phyloP scores from a whole-genome alignment of 2,797 vertebrate species.

The Lepilemur ruficaudatus region DNA sequence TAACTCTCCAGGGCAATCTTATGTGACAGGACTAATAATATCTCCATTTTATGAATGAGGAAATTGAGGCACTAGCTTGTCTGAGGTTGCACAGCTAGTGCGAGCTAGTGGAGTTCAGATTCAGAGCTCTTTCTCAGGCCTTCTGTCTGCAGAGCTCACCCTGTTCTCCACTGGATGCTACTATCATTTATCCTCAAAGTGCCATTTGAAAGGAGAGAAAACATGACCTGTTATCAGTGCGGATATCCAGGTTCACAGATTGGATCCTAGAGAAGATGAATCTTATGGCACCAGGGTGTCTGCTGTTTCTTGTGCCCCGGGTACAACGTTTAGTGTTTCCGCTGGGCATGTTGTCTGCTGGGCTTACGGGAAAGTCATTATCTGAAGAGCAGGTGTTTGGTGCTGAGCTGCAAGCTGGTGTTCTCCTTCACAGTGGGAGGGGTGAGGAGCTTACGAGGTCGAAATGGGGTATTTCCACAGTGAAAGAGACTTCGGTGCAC shows the following conservation, averaged over 20 bases:
- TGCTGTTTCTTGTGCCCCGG: background rate
- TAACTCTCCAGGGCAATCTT: background rate
- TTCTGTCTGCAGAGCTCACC: background rate
- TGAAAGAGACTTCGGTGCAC: background rate
- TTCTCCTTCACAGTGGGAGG: background rate
- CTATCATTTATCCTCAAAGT: background rate
- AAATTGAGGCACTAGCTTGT: background rate
- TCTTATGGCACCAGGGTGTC: background rate
- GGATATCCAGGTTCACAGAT: background rate
- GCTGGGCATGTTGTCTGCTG: background rate
- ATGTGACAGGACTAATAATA: background rate
- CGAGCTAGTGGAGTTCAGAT: background rate
- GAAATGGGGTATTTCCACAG: conserved; percentile 6
- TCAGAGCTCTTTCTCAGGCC: background rate
- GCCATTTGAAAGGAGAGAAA: background rate
- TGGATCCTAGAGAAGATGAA: background rate
- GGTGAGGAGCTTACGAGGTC: background rate
- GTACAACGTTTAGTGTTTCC: background rate
- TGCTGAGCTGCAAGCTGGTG: background rate
- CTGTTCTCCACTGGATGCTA: background rate
- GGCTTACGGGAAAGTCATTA: background rate
- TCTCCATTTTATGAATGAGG: background rate
- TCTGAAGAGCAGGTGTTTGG: background rate
- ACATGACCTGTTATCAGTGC: background rate
- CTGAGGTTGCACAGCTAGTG: background rate